Evolutionary conservation across 2,113 vertebrate genomes (phyloP).

Genomic region (Ptyas mucosa): DNA sequence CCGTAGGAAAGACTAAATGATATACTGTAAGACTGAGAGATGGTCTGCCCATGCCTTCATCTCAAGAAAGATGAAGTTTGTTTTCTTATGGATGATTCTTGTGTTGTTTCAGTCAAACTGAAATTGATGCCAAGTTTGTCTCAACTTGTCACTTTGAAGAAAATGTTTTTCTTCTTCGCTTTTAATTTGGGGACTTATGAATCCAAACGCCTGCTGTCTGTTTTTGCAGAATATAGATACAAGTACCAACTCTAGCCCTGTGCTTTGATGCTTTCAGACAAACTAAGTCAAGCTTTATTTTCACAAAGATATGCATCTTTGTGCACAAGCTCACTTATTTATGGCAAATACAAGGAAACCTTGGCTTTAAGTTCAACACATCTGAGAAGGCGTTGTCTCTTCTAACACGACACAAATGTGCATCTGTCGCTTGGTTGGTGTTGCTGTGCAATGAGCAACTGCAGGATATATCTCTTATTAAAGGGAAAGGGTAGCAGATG

Average conservation of each 20-base stretch:
- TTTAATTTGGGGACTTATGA: conserved; percentile 53
- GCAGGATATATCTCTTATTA: neutral
- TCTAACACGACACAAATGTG: neutral
- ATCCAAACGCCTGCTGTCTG: conserved; percentile 35
- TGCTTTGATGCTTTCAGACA: conserved; percentile 35
- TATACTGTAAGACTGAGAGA: conserved; percentile 10
- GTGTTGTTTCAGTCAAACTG: conserved; percentile 44
- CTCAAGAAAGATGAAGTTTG: neutral
- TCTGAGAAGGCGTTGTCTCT: conserved; percentile 3
- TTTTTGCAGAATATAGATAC: conserved; percentile 52
- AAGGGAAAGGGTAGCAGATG: neutral
- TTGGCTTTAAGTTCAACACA: conserved; percentile 41
- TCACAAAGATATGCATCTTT: conserved; percentile 29
- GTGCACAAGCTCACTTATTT: conserved; percentile 47
- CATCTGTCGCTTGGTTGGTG: neutral
- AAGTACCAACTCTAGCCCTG: conserved; percentile 20
- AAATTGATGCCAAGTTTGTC: conserved; percentile 37
- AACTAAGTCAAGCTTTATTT: conserved; percentile 50
- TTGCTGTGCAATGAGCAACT: neutral
- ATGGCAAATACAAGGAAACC: conserved; percentile 27
- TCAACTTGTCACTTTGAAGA: conserved; percentile 38
- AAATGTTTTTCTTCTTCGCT: conserved; percentile 44
- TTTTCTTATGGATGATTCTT: conserved; percentile 15
- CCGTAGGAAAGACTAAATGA: conserved; percentile 4
- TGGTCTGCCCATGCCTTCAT: neutral